Conservation (phyloP, 2,888 invertebrate species). For the Polydrusus tereticollis region DNA sequence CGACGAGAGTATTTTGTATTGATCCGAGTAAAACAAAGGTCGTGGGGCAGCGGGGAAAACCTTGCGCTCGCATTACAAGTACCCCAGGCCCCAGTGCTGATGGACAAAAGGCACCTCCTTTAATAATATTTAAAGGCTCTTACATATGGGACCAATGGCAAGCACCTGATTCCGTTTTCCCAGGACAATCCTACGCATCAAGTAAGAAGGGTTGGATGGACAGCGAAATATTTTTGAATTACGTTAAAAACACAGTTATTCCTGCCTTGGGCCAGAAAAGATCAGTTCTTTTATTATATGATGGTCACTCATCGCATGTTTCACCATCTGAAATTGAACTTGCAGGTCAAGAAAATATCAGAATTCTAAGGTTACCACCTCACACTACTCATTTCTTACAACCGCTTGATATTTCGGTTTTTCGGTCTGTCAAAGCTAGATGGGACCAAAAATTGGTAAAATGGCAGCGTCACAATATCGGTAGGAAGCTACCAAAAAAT, state of each 20-base stretch:
- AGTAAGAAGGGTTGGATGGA: constrained; percentile 59
- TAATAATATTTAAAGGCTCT: constrained; percentile 60
- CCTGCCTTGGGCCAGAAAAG: constrained; percentile 46
- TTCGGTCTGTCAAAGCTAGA: constrained; percentile 49
- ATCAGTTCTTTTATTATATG: constrained; percentile 38
- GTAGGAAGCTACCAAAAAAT: constrained; percentile 17
- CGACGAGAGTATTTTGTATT: neutral
- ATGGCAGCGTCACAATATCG: constrained; percentile 40
- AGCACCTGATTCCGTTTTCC: constrained; percentile 53
- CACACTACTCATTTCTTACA: constrained; percentile 54
- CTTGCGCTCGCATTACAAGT: neutral
- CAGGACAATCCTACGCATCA: constrained; percentile 56
- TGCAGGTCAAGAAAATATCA: constrained; percentile 3
- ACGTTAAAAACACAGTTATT: constrained; percentile 52
- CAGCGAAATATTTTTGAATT: constrained; percentile 54
- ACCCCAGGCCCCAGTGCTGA: constrained; percentile 47
- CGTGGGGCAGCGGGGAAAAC: constrained; percentile 3
- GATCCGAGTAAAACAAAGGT: constrained; percentile 9
- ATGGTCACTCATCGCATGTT: neutral
- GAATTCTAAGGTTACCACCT: constrained; percentile 41
- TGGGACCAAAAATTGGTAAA: constrained; percentile 47
- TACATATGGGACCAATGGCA: constrained; percentile 61
- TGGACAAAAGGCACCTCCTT: constrained; percentile 58
- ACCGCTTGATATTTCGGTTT: constrained; percentile 48
- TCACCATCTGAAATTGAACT: neutral